Evolutionary conservation across 2,113 vertebrate species (phyloP), one percentile per base, ranked within the genome.

Genomic region (Gambusia holbrooki): DNA sequence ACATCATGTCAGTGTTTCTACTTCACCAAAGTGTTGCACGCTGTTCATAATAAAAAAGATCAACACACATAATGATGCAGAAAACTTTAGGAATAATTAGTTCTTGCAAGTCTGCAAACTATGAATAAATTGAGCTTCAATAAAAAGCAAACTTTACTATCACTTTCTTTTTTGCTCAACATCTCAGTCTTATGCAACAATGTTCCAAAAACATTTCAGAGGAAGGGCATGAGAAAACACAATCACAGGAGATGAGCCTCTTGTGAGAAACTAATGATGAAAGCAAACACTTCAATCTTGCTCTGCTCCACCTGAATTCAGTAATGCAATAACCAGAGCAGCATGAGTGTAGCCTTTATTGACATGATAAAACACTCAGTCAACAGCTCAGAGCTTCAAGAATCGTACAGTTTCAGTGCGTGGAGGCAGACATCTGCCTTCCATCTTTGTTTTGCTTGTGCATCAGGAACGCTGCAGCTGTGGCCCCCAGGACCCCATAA

Each of bases 381-480:
- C 5, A 54, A 54, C 8, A 15, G 51, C 62, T 29, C 15, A 51
- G 45, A n/a, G 17, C 11, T 35, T 35, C 30, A 8, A 51, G 19
- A 19, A 14, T 5, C 1, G 17, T 0, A 19, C 19, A 19, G 17
- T 9, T 58, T 88, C 71, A 90, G 51, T 28, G 64, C 0, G 72
- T 4, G 19, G 83, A 62, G 58, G 27, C 48, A 54, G 88, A n/a
- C 1, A 60, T 69, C 65, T 33, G 54, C 1, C 68, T 40, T 54
- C 87, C 85, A n/a, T 89, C 73, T 68, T 80, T 87, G 67, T 58
- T 84, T 15, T 42, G 68, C 60, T 63, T 77, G 69, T 84, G 84
- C 68, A 92, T 69, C 32, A 74, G 22, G 77, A 80, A 92, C 74
- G 77, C 84, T 0, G 81, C 87, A 28, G 87, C 85, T 0, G 80